phyloP scores from a whole-genome alignment of 2,888 invertebrate species.

The Philopedon plagiatum region DNA sequence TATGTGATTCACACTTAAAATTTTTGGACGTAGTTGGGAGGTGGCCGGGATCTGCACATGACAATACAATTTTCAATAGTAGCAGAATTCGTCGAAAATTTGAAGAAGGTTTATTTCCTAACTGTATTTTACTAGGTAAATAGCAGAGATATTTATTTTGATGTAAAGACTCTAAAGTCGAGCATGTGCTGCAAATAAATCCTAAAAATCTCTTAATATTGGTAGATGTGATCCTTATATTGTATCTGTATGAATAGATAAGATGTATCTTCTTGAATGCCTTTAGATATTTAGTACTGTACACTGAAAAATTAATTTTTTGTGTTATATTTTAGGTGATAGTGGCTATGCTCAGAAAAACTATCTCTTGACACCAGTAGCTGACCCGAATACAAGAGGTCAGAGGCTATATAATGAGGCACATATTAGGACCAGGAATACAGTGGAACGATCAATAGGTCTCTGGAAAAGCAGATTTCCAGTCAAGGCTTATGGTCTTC shows the following conservation, averaged over 20 bases:
- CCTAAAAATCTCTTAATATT: too few relatives aligned
- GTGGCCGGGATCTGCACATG: not conserved
- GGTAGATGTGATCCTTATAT: too few relatives aligned
- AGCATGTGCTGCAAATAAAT: too few relatives aligned
- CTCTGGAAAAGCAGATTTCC: too few relatives aligned
- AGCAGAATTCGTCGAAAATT: not conserved
- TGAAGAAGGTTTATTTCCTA: not conserved
- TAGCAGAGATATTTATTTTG: not conserved
- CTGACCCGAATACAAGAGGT: not conserved
- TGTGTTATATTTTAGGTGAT: not conserved
- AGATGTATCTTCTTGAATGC: too few relatives aligned
- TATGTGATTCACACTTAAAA: constrained; percentile 27
- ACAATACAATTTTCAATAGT: not conserved
- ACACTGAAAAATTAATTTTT: too few relatives aligned
- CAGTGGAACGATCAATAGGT: too few relatives aligned
- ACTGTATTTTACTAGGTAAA: not conserved
- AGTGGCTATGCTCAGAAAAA: not conserved
- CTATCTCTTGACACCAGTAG: not conserved
- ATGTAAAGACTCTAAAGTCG: too few relatives aligned
- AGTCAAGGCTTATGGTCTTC: too few relatives aligned
- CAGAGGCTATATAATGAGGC: not conserved
- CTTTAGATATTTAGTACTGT: too few relatives aligned
- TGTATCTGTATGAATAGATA: too few relatives aligned
- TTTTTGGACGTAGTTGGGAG: constrained; percentile 12
- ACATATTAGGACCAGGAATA: not conserved